Conservation (phyloP, 2,888 invertebrate species). For the Drosophila kanekoi region DNA sequence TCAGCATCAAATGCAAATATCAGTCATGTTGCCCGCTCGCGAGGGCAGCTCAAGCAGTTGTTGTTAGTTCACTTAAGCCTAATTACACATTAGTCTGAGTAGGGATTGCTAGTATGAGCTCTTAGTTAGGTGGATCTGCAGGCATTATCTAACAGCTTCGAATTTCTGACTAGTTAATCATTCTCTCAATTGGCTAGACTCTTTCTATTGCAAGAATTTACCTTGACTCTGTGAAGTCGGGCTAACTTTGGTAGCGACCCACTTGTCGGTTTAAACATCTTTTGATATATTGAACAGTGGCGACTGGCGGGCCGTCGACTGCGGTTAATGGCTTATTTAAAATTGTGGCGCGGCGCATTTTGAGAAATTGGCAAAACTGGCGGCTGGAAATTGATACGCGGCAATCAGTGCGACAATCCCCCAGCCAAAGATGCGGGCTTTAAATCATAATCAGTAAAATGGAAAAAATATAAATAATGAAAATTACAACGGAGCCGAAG, state of each 20-base stretch:
- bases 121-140: no score
- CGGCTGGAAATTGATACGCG: slow-evolving; percentile 82
- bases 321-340: slow-evolving; percentile 85
- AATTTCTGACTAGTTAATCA: no score
- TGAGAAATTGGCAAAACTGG: slow-evolving; percentile 83
- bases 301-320: slow-evolving; percentile 70
- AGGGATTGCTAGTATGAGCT: no score
- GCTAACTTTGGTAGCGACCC: slow-evolving; percentile 1
- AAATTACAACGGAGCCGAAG: slow-evolving; percentile 59
- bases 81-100: no score
- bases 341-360: slow-evolving; percentile 71
- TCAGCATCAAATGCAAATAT: slow-evolving; percentile 76
- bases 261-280: slow-evolving; percentile 37
- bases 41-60: slow-evolving; percentile 49
- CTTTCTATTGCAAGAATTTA: no score
- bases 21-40: slow-evolving; percentile 71
- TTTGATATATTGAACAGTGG: slow-evolving; percentile 81
- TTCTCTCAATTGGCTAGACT: no score
- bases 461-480: slow-evolving; percentile 82
- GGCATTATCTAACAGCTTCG: no score
- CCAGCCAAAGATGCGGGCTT: slow-evolving; percentile 53
- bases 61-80: no score
- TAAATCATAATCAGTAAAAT: slow-evolving; percentile 84
- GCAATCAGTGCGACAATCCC: slow-evolving; percentile 75
- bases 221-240: no score